These are phyloP conservation scores for Aphelenchoides avenae DNA, from an alignment of 1,140 invertebrate genomes.

Conservation along the genomic window DNA sequence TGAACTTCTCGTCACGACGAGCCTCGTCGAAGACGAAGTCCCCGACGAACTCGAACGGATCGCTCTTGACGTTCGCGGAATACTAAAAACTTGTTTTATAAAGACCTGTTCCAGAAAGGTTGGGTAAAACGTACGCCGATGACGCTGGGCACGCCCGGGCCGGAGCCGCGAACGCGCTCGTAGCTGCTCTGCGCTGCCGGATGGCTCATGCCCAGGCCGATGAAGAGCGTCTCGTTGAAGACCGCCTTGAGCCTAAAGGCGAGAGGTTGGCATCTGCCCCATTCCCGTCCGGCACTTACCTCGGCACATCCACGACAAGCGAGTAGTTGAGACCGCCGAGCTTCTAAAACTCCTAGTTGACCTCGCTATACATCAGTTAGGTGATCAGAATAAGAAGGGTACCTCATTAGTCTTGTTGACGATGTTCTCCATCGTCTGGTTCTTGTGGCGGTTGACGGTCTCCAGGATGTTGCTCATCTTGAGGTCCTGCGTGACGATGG, in stretches of 20 bases:
- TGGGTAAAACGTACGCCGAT: slow-evolving; percentile 14
- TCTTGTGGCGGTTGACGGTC: slow-evolving; percentile 24
- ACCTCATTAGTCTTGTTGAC: slow-evolving; percentile 32
- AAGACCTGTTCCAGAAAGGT: not conserved
- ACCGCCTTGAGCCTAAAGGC: slow-evolving; percentile 15
- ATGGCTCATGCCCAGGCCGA: slow-evolving; percentile 32
- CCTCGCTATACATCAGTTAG: too few species aligned
- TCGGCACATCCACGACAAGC: slow-evolving; percentile 1
- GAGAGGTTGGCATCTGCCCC: not conserved
- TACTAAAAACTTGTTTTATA: slow-evolving; percentile 12
- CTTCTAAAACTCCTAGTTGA: too few species aligned
- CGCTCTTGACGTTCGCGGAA: slow-evolving; percentile 34
- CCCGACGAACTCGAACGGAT: slow-evolving; percentile 33
- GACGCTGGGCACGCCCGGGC: slow-evolving; percentile 20
- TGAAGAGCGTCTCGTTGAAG: slow-evolving; percentile 30
- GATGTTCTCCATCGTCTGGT: slow-evolving; percentile 24
- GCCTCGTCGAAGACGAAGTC: slow-evolving; percentile 29
- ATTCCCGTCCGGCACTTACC: slow-evolving; percentile 22
- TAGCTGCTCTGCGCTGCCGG: slow-evolving; percentile 26
- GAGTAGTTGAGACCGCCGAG: slow-evolving; percentile 31
- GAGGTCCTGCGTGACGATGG: slow-evolving; percentile 27
- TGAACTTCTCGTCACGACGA: slow-evolving; percentile 33
- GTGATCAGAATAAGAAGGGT: too few species aligned
- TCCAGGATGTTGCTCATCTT: slow-evolving; percentile 25
- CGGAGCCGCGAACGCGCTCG: slow-evolving; percentile 21